A percentile compares a stretch with the other conserved stretches of the same genome.
Conservation (phyloP, 2,888 invertebrate species). For the Noctua janthina region DNA sequence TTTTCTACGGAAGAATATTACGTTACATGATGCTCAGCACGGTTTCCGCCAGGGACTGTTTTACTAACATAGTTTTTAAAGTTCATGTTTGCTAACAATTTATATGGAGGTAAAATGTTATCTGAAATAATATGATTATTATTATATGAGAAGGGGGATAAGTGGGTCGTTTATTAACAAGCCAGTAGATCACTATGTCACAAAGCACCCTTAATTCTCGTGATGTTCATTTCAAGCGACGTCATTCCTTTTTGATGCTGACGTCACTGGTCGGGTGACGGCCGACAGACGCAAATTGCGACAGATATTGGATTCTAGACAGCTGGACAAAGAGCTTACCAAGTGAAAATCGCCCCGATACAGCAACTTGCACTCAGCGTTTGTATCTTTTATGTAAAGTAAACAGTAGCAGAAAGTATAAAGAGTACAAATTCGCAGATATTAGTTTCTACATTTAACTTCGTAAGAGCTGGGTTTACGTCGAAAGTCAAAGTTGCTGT, state of each 20-base stretch:
- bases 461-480: background rate
- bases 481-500: conserved; percentile 9
- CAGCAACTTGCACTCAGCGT: conserved; percentile 25
- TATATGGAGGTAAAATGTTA: too few relatives aligned
- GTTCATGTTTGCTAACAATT: too few relatives aligned
- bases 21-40: too few relatives aligned
- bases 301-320: conserved; percentile 51
- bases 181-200: background rate
- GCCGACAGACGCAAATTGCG: conserved; percentile 43
- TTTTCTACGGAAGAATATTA: too few relatives aligned
- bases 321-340: conserved; percentile 42
- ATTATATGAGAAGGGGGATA: background rate
- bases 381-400: conserved; percentile 31
- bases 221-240: conserved; percentile 10
- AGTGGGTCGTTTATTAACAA: background rate
- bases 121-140: too few relatives aligned
- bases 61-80: too few relatives aligned
- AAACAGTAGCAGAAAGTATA: background rate
- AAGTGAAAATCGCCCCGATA: conserved; percentile 49
- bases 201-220: background rate
- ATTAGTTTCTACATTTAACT: conserved; percentile 29
- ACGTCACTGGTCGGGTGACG: conserved; percentile 16
- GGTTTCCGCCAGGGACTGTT: too few relatives aligned
- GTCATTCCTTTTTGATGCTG: conserved; percentile 34
- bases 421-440: conserved; percentile 11